Evolutionary conservation across 1,140 invertebrate genomes (phyloP).

Genomic region (Rhizoglyphus robini): DNA sequence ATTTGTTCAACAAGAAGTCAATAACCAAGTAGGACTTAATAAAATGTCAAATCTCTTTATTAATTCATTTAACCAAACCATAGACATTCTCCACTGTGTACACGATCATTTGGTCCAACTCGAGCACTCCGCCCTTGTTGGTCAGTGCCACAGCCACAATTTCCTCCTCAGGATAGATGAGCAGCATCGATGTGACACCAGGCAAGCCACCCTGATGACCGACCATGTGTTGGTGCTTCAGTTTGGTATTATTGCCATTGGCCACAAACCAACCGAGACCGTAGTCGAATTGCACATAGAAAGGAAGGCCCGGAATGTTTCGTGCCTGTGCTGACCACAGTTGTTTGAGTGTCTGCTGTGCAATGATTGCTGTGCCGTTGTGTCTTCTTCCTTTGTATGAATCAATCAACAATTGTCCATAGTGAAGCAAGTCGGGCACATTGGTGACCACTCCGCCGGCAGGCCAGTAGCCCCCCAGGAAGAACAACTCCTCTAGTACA

Average conservation of each 20-base stretch:
- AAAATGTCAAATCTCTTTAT: background rate
- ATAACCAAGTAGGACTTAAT: too few species aligned
- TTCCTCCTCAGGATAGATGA: too few species aligned
- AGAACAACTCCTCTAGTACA: background rate
- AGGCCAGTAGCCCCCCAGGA: background rate
- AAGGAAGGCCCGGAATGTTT: background rate
- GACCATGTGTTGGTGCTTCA: background rate
- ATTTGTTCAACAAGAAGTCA: too few species aligned
- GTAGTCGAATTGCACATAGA: background rate
- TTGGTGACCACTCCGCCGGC: conserved; percentile 10
- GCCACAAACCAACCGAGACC: background rate
- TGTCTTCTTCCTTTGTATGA: too few species aligned
- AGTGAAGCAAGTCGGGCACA: conserved; percentile 6
- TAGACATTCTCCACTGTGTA: background rate
- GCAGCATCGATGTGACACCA: too few species aligned
- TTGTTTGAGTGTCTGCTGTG: background rate
- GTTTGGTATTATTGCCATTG: background rate
- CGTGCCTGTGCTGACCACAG: background rate
- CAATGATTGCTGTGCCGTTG: background rate
- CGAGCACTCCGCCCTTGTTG: background rate
- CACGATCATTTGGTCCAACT: background rate
- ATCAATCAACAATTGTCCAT: background rate
- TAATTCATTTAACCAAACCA: background rate
- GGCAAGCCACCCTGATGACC: background rate
- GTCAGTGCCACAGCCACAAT: background rate